Conservation (phyloP, 1,140 invertebrate species). For the Nephila pilipes region DNA sequence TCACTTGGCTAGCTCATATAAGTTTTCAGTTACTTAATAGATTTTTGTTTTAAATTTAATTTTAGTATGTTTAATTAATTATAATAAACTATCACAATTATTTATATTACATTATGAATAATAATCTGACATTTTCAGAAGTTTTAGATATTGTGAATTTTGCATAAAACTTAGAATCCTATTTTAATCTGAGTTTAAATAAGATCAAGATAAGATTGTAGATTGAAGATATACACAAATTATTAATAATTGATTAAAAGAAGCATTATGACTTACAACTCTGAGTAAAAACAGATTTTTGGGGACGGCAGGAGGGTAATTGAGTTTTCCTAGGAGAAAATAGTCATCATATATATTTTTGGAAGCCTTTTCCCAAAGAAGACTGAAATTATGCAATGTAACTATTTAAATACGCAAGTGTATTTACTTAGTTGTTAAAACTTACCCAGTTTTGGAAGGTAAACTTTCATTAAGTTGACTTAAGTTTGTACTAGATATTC, state of each 20-base stretch:
- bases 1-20: no score
- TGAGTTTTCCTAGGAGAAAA: not conserved
- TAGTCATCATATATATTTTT: not conserved
- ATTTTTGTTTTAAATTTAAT: no score
- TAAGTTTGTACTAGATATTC: conserved; percentile 16
- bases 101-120: not conserved
- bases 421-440: not conserved
- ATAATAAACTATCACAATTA: not conserved
- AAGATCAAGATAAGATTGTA: no score
- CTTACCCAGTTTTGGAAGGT: not conserved
- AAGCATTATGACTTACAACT: not conserved
- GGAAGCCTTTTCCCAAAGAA: not conserved
- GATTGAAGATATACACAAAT: no score
- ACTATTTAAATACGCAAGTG: not conserved
- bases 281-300: conserved; percentile 4
- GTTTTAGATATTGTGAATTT: no score
- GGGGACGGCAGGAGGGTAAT: not conserved
- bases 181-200: no score
- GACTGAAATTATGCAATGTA: no score
- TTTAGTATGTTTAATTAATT: not conserved
- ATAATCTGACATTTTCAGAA: no score
- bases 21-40: no score
- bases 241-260: no score
- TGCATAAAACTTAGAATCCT: no score
- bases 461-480: not conserved